phyloP scores from a whole-genome alignment of 2,888 invertebrate genomes.

The Hirtodrosophila confusa region DNA sequence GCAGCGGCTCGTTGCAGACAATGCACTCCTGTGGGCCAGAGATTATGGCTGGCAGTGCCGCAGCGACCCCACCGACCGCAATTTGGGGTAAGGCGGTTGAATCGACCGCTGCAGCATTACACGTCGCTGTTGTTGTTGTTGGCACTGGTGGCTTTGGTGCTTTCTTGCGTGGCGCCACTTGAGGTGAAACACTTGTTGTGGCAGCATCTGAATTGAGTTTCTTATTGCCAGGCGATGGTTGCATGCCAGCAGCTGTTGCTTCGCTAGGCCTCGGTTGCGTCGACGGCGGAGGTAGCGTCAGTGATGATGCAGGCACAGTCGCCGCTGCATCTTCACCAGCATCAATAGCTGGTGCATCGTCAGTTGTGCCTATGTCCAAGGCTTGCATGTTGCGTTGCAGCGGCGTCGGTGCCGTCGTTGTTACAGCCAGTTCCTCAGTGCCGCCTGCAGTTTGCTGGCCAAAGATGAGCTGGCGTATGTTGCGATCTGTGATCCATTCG shows the following conservation, averaged over 20 bases:
- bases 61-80: slow-evolving; percentile 15
- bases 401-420: slow-evolving; percentile 22
- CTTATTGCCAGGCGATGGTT: slow-evolving; percentile 68
- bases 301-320: slow-evolving; percentile 27
- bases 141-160: slow-evolving; percentile 73
- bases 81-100: slow-evolving; percentile 10
- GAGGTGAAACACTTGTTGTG: slow-evolving; percentile 57
- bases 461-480: slow-evolving; percentile 82
- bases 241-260: slow-evolving; percentile 27
- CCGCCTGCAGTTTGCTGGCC: slow-evolving; percentile 67
- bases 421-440: slow-evolving; percentile 19
- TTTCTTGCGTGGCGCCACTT: slow-evolving; percentile 75
- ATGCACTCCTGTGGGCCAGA: slow-evolving; percentile 86
- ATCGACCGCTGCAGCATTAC: slow-evolving; percentile 16
- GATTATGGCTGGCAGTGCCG: slow-evolving; percentile 39
- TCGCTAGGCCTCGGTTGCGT: slow-evolving; percentile 43
- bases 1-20: slow-evolving; percentile 89
- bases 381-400: slow-evolving; percentile 65
- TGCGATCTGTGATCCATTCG: slow-evolving; percentile 87
- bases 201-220: slow-evolving; percentile 74
- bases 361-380: slow-evolving; percentile 45
- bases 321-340: slow-evolving; percentile 38
- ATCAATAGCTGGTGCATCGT: slow-evolving; percentile 17
- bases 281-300: slow-evolving; percentile 52
- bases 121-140: slow-evolving; percentile 8